Evolutionary conservation across 2,797 vertebrate genomes (phyloP).

Genomic region (Distichodus sexfasciatus): DNA sequence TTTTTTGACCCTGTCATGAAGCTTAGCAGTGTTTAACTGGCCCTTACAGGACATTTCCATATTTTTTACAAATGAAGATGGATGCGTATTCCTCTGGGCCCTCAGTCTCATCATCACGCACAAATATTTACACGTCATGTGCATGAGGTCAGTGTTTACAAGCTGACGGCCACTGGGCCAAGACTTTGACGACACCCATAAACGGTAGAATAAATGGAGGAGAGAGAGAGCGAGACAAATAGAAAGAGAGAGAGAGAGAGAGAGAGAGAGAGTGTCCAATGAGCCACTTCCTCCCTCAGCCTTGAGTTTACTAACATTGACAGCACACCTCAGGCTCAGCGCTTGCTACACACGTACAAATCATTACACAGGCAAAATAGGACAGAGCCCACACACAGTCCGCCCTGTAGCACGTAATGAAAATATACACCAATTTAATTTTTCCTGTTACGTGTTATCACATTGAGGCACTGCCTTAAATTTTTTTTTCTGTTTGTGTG

Average conservation of each 20-base stretch:
- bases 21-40: background rate
- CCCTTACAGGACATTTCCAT: background rate
- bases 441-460: background rate
- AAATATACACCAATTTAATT: background rate
- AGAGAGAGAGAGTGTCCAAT: conserved; percentile 45
- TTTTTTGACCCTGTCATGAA: background rate
- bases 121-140: conserved; percentile 76
- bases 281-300: conserved; percentile 59
- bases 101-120: conserved; percentile 47
- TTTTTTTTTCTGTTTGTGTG: too few species aligned
- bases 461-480: background rate
- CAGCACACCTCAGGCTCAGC: conserved; percentile 40
- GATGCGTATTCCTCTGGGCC: conserved; percentile 32
- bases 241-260: conserved; percentile 15
- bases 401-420: too few species aligned
- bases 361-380: background rate
- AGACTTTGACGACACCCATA: conserved; percentile 36
- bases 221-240: conserved; percentile 1
- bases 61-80: background rate
- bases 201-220: conserved; percentile 26
- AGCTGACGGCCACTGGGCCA: conserved; percentile 47
- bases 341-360: conserved; percentile 3
- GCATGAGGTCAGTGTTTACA: conserved; percentile 70
- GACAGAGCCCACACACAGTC: background rate
- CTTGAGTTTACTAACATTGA: conserved; percentile 63